Evolutionary conservation across 2,113 vertebrate species (phyloP), one percentile per base, ranked within the genome.

Genomic region (Eonycteris spelaea): DNA sequence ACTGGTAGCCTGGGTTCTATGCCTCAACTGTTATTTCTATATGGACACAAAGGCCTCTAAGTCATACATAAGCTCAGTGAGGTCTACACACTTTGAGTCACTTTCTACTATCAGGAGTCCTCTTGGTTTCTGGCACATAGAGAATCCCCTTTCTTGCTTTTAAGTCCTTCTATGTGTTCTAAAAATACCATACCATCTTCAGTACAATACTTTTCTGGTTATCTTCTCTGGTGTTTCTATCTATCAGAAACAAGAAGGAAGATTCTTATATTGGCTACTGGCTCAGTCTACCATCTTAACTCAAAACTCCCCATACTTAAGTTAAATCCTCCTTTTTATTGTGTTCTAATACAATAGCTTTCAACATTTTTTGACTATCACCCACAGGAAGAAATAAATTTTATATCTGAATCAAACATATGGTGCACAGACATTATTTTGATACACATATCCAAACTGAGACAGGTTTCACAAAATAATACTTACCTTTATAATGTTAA

Each of bases 201-300:
- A 70, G 88, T 48, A 79, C 16, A 3, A 77, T 7, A 9, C 35
- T 68, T 78, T 78, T 35, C 53, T 95, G 86, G 67, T 74, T 87
- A 95, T 84, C 71, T 83, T 59, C 59, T 95, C n/a, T 91, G 45
- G 57, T 78, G 40, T 83, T 96, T 85, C 86, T 91, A 30, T 48
- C 59, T 19, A 55, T 68, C 19, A 79, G 63, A 67, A 93, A 74
- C 13, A 88, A 77, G 38, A 92, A 73, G 51, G 35, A 28, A 67
- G 22, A 38, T 13, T 91, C 55, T 43, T 86, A 5, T 83, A 59
- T 22, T 88, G 82, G 82, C 6, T 87, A 59, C 18, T 88, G 82
- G 82, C 6, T 87, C 19, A 53, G 51, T 68, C 45, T 6, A 68
- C 57, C 43, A 75, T 63, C 71, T 78, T 90, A 77, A 92, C 28